phyloP scores from a whole-genome alignment of 2,113 vertebrate species.

The Sceloporus undulatus region DNA sequence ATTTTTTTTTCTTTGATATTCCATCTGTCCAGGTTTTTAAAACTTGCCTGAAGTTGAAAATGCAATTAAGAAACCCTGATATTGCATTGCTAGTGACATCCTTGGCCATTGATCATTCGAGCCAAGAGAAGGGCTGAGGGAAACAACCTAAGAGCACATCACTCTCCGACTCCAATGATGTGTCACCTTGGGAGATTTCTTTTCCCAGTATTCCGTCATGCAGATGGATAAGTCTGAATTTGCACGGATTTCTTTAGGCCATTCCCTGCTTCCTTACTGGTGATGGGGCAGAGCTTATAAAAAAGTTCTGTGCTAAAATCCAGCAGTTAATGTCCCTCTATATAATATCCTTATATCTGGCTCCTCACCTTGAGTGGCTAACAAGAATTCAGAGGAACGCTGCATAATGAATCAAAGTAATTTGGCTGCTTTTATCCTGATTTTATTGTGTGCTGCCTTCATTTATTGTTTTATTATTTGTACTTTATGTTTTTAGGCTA shows the following conservation, averaged over 20 bases:
- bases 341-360: too few species aligned
- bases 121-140: neutral
- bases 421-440: neutral
- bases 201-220: neutral
- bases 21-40: neutral
- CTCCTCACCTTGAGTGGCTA: neutral
- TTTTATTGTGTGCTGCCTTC: neutral
- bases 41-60: slow-evolving; percentile 29
- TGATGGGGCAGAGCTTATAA: neutral
- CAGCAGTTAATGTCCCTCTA: too few species aligned
- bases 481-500: too few species aligned
- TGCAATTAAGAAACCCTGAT: slow-evolving; percentile 17
- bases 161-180: neutral
- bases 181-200: slow-evolving; percentile 13
- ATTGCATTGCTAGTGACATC: slow-evolving; percentile 1
- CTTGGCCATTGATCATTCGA: slow-evolving; percentile 21
- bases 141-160: neutral
- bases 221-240: slow-evolving; percentile 3
- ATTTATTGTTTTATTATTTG: too few species aligned
- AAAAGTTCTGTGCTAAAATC: neutral
- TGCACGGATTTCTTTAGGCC: neutral
- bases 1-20: neutral
- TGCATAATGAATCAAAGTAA: neutral
- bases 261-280: neutral
- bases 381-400: neutral